A percentile compares a stretch with the other conserved stretches of the same genome.
Evolutionary conservation across 2,888 invertebrate species (phyloP).

Genomic region (Acrobeloides nanus): DNA sequence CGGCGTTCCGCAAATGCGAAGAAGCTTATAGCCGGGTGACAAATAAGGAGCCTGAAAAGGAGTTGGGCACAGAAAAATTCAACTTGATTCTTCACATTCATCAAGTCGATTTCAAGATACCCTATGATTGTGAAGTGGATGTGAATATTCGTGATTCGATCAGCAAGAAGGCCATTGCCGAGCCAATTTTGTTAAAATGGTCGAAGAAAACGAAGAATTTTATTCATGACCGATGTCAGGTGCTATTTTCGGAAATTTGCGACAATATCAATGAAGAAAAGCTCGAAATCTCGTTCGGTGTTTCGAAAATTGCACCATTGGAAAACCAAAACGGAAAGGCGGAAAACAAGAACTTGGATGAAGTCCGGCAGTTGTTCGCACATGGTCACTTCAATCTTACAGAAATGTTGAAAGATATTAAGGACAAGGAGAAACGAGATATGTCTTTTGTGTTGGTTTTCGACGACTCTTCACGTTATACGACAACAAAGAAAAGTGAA

Average conservation of each 20-base stretch:
- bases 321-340: constrained; percentile 7
- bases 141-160: constrained; percentile 10
- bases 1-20: constrained; percentile 15
- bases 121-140: constrained; percentile 15
- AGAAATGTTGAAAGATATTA: constrained; percentile 18
- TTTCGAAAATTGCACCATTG: constrained; percentile 7
- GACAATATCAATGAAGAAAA: constrained; percentile 14
- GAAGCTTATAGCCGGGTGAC: too few relatives aligned
- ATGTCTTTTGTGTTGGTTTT: not conserved
- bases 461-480: too few relatives aligned
- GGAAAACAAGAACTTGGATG: not conserved
- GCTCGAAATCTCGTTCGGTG: constrained; percentile 2
- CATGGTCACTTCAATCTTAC: constrained; percentile 9
- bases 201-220: constrained; percentile 5
- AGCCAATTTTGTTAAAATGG: constrained; percentile 16
- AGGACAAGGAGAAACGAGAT: constrained; percentile 24
- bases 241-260: constrained; percentile 14
- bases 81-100: not conserved
- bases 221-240: constrained; percentile 10
- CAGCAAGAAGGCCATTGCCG: constrained; percentile 7
- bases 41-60: too few relatives aligned
- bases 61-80: not conserved
- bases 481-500: too few relatives aligned
- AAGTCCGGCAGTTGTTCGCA: constrained; percentile 15
- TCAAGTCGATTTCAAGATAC: constrained; percentile 5